phyloP scores from a whole-genome alignment of 1,140 invertebrate genomes.

The Subanguina moxae region DNA sequence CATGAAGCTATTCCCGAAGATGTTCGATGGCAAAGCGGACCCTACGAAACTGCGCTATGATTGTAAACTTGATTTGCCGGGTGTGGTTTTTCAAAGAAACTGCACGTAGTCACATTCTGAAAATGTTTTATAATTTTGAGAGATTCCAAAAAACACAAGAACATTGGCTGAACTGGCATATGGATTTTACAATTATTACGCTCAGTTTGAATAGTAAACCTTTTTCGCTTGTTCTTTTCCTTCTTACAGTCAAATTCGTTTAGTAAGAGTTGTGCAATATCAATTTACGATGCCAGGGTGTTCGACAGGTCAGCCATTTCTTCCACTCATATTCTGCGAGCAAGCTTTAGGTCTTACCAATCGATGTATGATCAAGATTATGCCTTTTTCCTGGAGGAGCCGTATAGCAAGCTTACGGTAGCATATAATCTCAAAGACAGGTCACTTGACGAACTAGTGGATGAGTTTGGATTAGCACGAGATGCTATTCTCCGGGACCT shows the following conservation, averaged over 20 bases:
- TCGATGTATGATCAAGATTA: background rate
- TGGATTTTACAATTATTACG: constrained; percentile 82
- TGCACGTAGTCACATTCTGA: background rate
- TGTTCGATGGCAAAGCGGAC: constrained; percentile 28
- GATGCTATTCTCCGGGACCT: constrained; percentile 16
- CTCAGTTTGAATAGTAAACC: constrained; percentile 66
- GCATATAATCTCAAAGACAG: constrained; percentile 42
- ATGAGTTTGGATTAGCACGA: constrained; percentile 15
- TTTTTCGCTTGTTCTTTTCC: too few relatives aligned
- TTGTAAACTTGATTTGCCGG: constrained; percentile 19
- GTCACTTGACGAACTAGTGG: constrained; percentile 19
- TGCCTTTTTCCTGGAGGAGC: constrained; percentile 68
- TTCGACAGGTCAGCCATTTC: constrained; percentile 62
- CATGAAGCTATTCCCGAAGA: constrained; percentile 32
- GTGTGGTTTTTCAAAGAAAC: constrained; percentile 20
- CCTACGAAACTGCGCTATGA: constrained; percentile 26
- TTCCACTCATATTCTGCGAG: constrained; percentile 10
- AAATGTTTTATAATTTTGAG: constrained; percentile 43
- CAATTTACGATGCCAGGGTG: constrained; percentile 72
- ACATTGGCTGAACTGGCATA: constrained; percentile 79
- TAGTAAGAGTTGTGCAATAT: constrained; percentile 71
- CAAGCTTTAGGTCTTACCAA: constrained; percentile 1
- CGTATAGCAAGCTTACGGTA: constrained; percentile 74
- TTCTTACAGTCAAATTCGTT: too few relatives aligned
- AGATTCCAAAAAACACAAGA: constrained; percentile 68